Percentiles rank a stretch among this genome's conserved stretches.
Conservation (phyloP, 2,113 vertebrate species). For the Ursus arctos region DNA sequence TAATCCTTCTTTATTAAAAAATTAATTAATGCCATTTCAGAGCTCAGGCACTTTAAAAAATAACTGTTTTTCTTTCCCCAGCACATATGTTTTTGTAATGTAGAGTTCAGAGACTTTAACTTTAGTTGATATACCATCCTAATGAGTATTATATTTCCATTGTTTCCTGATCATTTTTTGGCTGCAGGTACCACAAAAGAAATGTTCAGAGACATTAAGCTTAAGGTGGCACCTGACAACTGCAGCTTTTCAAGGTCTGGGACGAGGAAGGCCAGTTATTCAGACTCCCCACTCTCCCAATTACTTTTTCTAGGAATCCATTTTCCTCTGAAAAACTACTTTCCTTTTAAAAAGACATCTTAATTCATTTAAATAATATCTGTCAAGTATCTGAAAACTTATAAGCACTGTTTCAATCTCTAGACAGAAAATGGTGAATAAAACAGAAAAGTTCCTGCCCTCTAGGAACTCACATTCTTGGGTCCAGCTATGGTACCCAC, state of each 20-base stretch:
- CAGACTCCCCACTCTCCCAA: background rate
- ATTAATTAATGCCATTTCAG: constrained; percentile 51
- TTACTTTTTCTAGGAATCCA: constrained; percentile 26
- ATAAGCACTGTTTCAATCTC: background rate
- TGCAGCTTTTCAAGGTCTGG: background rate
- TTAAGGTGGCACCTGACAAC: background rate
- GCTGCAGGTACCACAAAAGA: background rate
- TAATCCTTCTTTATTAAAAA: constrained; percentile 58
- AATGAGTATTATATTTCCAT: background rate
- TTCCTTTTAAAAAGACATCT: background rate
- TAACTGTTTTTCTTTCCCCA: constrained; percentile 20
- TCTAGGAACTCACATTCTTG: background rate
- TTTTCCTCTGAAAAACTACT: constrained; percentile 37
- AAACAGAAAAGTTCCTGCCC: background rate
- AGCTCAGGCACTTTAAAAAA: constrained; percentile 27
- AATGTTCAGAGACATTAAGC: background rate
- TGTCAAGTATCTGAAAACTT: background rate
- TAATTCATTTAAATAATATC: background rate
- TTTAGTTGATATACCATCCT: constrained; percentile 11
- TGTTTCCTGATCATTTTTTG: constrained; percentile 26
- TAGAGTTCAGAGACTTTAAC: constrained; percentile 5
- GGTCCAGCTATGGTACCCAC: background rate
- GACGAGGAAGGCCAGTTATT: background rate
- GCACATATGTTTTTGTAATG: constrained; percentile 14
- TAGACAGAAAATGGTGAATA: background rate